Evolutionary conservation across 2,888 invertebrate genomes (phyloP).

Genomic region (Caenorhabditis auriculariae): DNA sequence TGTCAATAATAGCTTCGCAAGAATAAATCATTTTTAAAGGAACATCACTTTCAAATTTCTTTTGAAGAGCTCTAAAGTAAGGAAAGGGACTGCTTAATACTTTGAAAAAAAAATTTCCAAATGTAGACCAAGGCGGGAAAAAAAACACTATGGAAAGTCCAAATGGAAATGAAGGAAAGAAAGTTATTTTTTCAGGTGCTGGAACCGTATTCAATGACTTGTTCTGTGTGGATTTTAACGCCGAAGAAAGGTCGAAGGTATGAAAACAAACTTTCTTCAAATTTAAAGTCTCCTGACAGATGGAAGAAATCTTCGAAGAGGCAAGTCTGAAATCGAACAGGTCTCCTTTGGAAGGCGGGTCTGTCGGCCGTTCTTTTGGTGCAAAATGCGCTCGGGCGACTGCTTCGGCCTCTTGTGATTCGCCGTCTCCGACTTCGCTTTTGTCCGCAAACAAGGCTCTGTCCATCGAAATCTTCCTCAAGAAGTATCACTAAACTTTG

Average conservation of each 20-base stretch:
- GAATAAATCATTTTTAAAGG: no score
- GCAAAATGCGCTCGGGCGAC: slow-evolving; percentile 10
- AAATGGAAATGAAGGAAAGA: no score
- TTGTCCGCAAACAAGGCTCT: slow-evolving; percentile 25
- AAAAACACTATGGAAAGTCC: no score
- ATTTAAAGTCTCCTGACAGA: slow-evolving; percentile 1
- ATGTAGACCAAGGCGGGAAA: no score
- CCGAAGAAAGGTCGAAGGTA: slow-evolving; percentile 20
- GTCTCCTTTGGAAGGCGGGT: slow-evolving; percentile 14
- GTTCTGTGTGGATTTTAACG: slow-evolving; percentile 27
- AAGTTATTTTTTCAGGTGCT: no score
- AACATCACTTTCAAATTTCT: no score
- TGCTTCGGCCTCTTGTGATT: slow-evolving; percentile 10
- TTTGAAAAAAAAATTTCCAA: no score
- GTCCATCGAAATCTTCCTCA: slow-evolving; percentile 24
- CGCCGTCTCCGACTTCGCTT: slow-evolving; percentile 14
- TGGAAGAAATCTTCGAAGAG: slow-evolving; percentile 30
- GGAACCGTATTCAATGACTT: slow-evolving; percentile 25
- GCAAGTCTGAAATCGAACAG: background rate
- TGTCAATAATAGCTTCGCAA: no score
- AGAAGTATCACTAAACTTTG: slow-evolving; percentile 8
- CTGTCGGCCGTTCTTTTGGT: slow-evolving; percentile 20
- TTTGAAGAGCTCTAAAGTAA: no score
- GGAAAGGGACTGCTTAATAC: no score
- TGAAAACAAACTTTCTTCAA: background rate